phyloP scores from a whole-genome alignment of 2,113 vertebrate species.

The Eudyptes chrysolophus region DNA sequence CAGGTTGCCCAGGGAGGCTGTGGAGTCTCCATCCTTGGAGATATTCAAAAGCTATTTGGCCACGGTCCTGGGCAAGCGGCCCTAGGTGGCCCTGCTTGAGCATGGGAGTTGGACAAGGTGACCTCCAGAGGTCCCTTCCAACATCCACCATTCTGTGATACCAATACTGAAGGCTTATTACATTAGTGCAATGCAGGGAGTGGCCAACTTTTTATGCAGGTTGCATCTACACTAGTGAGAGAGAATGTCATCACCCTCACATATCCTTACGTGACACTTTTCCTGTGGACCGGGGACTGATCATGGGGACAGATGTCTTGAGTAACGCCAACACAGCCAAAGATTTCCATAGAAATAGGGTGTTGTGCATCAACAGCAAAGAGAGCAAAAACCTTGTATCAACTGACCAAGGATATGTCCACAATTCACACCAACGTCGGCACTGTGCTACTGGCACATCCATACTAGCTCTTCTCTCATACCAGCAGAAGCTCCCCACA shows the following conservation, averaged over 20 bases:
- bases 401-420: background rate
- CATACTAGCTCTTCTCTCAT: background rate
- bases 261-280: background rate
- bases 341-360: background rate
- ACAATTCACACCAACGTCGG: background rate
- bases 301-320: accelerated
- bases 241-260: background rate
- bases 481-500: background rate
- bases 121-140: background rate
- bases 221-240: background rate
- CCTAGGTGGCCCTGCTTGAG: background rate
- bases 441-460: background rate
- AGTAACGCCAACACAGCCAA: background rate
- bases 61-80: background rate
- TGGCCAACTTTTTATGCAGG: background rate
- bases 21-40: background rate
- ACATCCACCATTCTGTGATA: background rate
- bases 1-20: background rate
- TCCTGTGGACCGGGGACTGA: background rate
- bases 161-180: background rate
- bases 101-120: background rate
- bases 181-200: background rate
- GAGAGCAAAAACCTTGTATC: background rate
- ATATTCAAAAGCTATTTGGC: background rate
- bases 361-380: background rate